Evolutionary conservation across 2,888 invertebrate genomes (phyloP).

Genomic region (Hypercompe scribonia): DNA sequence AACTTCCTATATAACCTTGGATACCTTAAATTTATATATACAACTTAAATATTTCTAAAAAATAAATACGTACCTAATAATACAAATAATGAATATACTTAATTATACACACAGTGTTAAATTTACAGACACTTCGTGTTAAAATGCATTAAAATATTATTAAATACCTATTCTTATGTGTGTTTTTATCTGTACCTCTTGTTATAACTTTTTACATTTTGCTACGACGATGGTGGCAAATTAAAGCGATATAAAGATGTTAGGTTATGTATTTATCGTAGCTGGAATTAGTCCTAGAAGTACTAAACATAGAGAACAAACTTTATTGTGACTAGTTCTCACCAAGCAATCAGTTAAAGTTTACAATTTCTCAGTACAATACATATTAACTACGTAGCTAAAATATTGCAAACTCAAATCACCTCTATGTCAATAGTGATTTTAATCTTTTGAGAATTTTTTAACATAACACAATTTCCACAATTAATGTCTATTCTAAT

Average conservation of each 20-base stretch:
- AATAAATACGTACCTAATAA: constrained; percentile 33
- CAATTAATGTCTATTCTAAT: not conserved
- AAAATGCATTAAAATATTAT: constrained; percentile 22
- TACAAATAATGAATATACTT: constrained; percentile 12
- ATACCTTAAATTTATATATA: constrained; percentile 55
- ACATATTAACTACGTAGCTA: not conserved
- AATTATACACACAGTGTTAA: constrained; percentile 42
- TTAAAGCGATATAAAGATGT: not conserved
- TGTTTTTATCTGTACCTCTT: not conserved
- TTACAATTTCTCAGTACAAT: constrained; percentile 8
- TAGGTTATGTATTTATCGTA: not conserved
- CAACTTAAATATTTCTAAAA: constrained; percentile 50
- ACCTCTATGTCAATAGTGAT: not conserved
- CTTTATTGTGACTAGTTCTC: constrained; percentile 62
- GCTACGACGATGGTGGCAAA: not conserved
- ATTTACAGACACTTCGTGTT: constrained; percentile 32
- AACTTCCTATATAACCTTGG: constrained; percentile 32
- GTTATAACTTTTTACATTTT: not conserved
- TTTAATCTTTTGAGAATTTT: not conserved
- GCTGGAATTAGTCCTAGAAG: not conserved
- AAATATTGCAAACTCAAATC: constrained; percentile 9
- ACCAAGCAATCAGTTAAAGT: constrained; percentile 51
- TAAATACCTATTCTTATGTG: not conserved
- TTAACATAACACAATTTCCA: not conserved
- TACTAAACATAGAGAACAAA: constrained; percentile 34